A percentile compares a stretch with the other conserved stretches of the same genome.
phyloP scores from a whole-genome alignment of 1,140 invertebrate genomes.

The Pachyrhynchus sulphureomaculatus region DNA sequence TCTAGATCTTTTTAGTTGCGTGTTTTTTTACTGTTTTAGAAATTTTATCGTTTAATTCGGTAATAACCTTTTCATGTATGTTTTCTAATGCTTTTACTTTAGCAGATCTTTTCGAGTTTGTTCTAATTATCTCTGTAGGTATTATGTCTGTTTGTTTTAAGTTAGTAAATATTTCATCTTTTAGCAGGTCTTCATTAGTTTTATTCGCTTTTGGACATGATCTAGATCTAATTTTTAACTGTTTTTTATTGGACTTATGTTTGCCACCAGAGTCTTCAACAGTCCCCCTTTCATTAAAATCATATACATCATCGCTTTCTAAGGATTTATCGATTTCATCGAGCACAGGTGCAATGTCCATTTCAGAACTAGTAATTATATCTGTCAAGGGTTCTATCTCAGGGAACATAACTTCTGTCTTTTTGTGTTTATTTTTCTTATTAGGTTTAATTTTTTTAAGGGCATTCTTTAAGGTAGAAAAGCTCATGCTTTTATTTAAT shows the following conservation, averaged over 20 bases:
- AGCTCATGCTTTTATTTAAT: neutral
- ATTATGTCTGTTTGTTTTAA: too few relatives aligned
- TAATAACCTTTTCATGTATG: constrained; percentile 27
- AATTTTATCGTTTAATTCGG: constrained; percentile 2
- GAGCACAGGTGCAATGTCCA: constrained; percentile 28
- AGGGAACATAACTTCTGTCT: neutral
- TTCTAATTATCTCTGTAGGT: neutral
- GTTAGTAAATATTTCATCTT: too few relatives aligned
- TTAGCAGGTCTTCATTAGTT: too few relatives aligned
- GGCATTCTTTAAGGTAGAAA: constrained; percentile 1
- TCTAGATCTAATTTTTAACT: too few relatives aligned
- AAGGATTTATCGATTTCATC: constrained; percentile 31
- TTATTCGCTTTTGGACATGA: too few relatives aligned
- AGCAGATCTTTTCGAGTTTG: constrained; percentile 11
- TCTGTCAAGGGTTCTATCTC: constrained; percentile 16
- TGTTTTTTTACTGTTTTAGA: neutral
- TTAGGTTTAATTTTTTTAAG: neutral
- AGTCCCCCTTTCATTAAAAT: constrained; percentile 10
- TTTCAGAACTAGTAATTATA: constrained; percentile 26
- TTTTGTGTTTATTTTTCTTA: neutral
- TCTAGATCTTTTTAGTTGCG: neutral
- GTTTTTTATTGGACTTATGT: neutral
- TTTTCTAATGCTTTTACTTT: constrained; percentile 34
- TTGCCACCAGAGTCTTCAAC: neutral
- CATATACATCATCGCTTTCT: constrained; percentile 26